Evolutionary conservation across 2,888 invertebrate genomes (phyloP), one percentile per base, ranked within the genome.

Genomic region (Automeris io): DNA sequence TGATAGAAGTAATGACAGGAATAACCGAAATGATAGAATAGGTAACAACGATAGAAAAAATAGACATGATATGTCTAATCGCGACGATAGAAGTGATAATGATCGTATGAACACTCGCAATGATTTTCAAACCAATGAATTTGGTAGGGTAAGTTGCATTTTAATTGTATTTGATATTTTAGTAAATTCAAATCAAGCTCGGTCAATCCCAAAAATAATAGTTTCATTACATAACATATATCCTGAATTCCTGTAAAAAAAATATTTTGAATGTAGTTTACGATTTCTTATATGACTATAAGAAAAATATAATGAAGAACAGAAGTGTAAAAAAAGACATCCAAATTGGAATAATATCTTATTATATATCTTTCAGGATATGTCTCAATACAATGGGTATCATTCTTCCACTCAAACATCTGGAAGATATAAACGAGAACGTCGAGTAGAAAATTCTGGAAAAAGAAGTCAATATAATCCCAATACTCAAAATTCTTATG

Each of bases 381-480:
- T 57, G 47, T 46, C 61, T 2, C 60, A 56, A 33, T 65, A 65
- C 33, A 57, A 61, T 12, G 61, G 61, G 7, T 61, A 67, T 35
- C 59, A 65, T 22, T 53, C 64, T 2, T 59, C 71, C 0, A 64
- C 67, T 0, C 67, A 67, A 33, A 33, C 61, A 2, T 45, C 70
- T 2, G 57, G 69, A 33, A 63, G 83, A 33, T 77, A 68, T 40
- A 80, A 69, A 44, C 64, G 83, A 1, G 80, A 79, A 9, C 68
- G 59, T 19, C 63, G 63, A 2, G 57, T 61, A 6, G 75, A 75
- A 36, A 82, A 80, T 42, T 79, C 82, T 0, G 83, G 83, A 0
- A 75, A 81, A 40, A 62, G 86, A 23, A 83, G 81, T 43, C 86
- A 83, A 39, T 82, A 82, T 41, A 86, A 83, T 41, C 86, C 83